Percentiles rank a stretch among this genome's conserved stretches.
phyloP scores from a whole-genome alignment of 1,140 invertebrate species.

The Panagrolaimus sp. region DNA sequence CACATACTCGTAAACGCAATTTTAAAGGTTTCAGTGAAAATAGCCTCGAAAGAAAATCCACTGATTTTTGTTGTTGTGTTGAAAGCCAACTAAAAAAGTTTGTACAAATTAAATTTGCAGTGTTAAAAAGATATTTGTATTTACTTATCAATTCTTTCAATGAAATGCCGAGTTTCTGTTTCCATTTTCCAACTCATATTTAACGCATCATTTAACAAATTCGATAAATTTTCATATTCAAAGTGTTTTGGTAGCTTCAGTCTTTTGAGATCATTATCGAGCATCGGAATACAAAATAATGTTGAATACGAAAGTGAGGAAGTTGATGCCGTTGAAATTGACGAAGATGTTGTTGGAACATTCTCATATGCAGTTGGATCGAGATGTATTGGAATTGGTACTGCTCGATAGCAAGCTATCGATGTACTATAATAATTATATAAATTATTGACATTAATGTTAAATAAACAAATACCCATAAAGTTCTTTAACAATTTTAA shows the following conservation, averaged over 20 bases:
- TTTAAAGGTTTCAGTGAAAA: not conserved
- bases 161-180: not conserved
- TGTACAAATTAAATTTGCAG: too few relatives aligned
- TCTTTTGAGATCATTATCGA: not conserved
- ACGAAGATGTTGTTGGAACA: not conserved
- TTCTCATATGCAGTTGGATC: not conserved
- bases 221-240: not conserved
- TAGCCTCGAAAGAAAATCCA: not conserved
- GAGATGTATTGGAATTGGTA: conserved; percentile 1
- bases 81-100: conserved; percentile 4
- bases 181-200: not conserved
- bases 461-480: not conserved
- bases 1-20: conserved; percentile 34
- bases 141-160: conserved; percentile 11
- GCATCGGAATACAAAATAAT: not conserved
- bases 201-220: not conserved
- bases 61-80: not conserved
- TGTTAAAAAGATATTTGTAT: too few relatives aligned
- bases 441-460: not conserved
- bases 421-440: not conserved
- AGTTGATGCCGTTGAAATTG: not conserved
- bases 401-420: not conserved
- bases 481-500: not conserved
- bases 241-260: not conserved
- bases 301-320: not conserved